Conservation (phyloP, 2,797 vertebrate genomes). For the Brotula barbata region DNA sequence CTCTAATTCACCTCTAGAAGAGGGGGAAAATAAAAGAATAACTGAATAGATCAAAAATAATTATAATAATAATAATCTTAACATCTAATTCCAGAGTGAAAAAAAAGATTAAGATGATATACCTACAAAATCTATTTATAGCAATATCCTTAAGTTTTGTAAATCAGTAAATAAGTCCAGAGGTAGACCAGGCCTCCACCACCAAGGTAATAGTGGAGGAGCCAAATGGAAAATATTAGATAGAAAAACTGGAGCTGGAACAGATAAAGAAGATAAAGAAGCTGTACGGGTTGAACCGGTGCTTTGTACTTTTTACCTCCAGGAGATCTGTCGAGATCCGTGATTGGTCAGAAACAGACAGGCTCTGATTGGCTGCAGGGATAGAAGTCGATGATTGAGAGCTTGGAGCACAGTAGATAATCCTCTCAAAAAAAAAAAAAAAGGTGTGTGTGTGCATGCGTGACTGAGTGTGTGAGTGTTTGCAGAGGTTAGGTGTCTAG, state of each 20-base stretch:
- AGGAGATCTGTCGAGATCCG: background rate
- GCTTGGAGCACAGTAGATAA: slow-evolving; percentile 16
- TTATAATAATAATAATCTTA: too few species aligned
- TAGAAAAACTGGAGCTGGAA: slow-evolving; percentile 13
- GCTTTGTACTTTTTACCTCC: background rate
- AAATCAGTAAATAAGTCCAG: background rate
- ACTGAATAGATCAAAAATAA: too few species aligned
- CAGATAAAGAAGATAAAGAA: slow-evolving; percentile 1
- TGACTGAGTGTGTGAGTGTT: slow-evolving; percentile 21
- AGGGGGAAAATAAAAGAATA: too few species aligned
- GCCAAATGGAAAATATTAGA: slow-evolving; percentile 2
- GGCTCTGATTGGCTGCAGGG: slow-evolving; percentile 27
- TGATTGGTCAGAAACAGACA: slow-evolving; percentile 27
- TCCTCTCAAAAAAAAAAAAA: slow-evolving; percentile 10
- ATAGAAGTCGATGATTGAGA: slow-evolving; percentile 25
- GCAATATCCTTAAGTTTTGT: too few species aligned
- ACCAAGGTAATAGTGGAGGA: background rate
- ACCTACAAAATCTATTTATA: too few species aligned
- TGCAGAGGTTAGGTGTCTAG: too few species aligned
- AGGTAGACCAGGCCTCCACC: background rate
- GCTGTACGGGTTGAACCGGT: background rate
- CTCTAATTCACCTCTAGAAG: too few species aligned
- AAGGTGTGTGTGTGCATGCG: slow-evolving; percentile 16
- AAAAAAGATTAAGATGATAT: background rate
- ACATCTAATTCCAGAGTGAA: too few species aligned